These are phyloP conservation scores for Pipistrellus pipistrellus DNA, from an alignment of 2,797 vertebrate genomes.

Conservation along the genomic window DNA sequence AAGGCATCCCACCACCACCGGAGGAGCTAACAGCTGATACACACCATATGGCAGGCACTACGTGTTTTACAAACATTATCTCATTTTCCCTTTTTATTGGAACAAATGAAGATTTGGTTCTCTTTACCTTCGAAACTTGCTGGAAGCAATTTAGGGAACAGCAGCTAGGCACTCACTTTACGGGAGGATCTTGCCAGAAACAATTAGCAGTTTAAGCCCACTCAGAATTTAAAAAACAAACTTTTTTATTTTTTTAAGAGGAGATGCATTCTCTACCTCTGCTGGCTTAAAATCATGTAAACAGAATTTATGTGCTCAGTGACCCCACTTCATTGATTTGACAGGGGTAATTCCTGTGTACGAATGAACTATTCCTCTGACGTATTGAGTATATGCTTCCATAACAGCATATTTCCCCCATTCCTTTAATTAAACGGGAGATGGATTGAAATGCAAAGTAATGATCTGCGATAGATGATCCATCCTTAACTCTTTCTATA, in stretches of 20 bases:
- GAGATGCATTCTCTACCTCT: not conserved
- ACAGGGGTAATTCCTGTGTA: constrained; percentile 58
- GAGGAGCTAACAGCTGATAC: not conserved
- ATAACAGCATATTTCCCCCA: not conserved
- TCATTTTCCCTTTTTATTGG: not conserved
- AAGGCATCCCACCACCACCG: not conserved
- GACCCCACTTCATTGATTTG: constrained; percentile 61
- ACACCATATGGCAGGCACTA: accelerated
- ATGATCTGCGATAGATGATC: not conserved
- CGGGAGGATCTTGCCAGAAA: not conserved
- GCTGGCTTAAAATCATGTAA: constrained; percentile 45
- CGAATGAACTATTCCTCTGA: constrained; percentile 62
- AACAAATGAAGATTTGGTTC: not conserved
- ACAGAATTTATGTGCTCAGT: constrained; percentile 70
- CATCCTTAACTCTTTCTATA: not conserved
- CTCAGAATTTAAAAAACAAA: constrained; percentile 55
- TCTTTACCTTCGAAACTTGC: not conserved
- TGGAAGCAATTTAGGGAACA: not conserved
- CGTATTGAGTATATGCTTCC: not conserved
- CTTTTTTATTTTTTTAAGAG: not conserved
- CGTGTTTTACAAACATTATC: not conserved
- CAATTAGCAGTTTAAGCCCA: not conserved
- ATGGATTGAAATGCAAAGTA: constrained; percentile 50
- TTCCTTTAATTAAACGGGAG: constrained; percentile 67
- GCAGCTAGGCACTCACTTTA: not conserved